Conservation (phyloP, 2,113 vertebrate genomes). For the Falcunculus frontatus region DNA sequence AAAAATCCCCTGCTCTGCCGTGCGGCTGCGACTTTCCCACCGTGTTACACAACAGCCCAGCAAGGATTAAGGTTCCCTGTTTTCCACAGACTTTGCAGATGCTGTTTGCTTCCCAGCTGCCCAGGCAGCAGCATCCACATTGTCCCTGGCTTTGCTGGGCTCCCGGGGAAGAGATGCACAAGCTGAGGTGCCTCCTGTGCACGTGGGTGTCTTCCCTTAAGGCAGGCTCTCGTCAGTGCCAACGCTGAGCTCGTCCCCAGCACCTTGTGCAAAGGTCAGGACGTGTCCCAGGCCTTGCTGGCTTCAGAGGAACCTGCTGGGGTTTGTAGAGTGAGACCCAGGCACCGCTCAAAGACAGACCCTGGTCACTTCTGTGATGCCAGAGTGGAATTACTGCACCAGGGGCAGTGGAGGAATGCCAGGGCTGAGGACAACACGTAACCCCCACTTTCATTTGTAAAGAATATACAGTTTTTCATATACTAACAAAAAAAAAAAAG, state of each 20-base stretch:
- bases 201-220: not conserved
- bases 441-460: not conserved
- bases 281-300: not conserved
- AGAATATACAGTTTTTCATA: not conserved
- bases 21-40: not conserved
- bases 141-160: not conserved
- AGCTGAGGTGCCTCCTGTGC: not conserved
- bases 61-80: not conserved
- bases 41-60: not conserved
- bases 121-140: fast-evolving
- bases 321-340: not conserved
- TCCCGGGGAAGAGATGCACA: not conserved
- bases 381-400: not conserved
- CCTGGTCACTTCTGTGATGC: not conserved
- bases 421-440: not conserved
- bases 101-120: not conserved
- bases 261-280: not conserved
- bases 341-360: not conserved
- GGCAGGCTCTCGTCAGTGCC: not conserved
- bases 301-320: not conserved
- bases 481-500: not conserved
- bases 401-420: not conserved
- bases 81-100: not conserved
- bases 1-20: not conserved
- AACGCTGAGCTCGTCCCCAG: not conserved